These are phyloP conservation scores for Diabrotica virgifera DNA, from an alignment of 1,140 invertebrate species.

Conservation along the genomic window DNA sequence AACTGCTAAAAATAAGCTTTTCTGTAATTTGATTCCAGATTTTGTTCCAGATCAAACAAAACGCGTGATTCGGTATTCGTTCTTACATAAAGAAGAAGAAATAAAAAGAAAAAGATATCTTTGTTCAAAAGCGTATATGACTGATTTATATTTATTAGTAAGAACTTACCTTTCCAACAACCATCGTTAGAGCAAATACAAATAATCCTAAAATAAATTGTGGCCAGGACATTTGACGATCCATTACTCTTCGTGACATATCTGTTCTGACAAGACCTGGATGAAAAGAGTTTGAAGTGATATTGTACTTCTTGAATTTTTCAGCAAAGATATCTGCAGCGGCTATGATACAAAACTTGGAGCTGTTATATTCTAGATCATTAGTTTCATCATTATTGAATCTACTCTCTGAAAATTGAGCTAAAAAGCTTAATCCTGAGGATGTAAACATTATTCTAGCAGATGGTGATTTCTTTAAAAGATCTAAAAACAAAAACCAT, in stretches of 20 bases:
- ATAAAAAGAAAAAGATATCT: no score
- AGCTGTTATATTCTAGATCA: not conserved
- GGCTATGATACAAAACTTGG: slow-evolving; percentile 5
- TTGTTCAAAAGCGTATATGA: no score
- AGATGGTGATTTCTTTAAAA: slow-evolving; percentile 6
- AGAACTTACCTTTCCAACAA: not conserved
- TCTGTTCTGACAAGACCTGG: slow-evolving; percentile 1
- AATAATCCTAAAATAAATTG: not conserved
- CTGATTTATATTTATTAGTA: not conserved
- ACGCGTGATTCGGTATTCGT: no score
- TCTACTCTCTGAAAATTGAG: not conserved
- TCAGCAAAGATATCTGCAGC: slow-evolving; percentile 7
- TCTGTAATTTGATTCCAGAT: no score
- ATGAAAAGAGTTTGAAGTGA: slow-evolving; percentile 12
- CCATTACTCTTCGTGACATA: not conserved
- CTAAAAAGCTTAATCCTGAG: not conserved
- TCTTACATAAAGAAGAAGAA: no score
- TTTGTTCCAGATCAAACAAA: no score
- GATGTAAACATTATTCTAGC: slow-evolving; percentile 5
- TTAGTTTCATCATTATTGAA: not conserved
- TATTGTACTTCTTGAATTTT: slow-evolving; percentile 8
- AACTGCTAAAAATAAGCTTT: no score
- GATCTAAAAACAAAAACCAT: not conserved
- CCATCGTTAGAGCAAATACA: not conserved
- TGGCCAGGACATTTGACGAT: not conserved